phyloP scores from a whole-genome alignment of 2,797 vertebrate genomes.

The Lagodon rhomboides region DNA sequence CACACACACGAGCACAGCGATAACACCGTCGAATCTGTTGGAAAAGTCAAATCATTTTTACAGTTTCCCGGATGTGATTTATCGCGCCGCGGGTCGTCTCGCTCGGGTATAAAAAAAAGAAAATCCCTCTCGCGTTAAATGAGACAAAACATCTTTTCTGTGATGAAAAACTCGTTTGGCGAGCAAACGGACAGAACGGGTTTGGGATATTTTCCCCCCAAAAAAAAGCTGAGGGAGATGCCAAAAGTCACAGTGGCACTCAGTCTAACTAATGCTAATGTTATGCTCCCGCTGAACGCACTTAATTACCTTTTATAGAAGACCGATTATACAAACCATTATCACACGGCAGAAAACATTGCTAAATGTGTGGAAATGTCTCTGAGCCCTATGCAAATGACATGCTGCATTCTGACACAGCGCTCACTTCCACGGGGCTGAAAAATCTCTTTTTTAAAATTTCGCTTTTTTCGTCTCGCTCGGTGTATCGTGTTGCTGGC shows the following conservation, averaged over 20 bases:
- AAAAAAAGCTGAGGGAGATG: not conserved
- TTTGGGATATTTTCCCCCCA: not conserved
- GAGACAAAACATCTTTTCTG: not conserved
- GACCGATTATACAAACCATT: conserved; percentile 1
- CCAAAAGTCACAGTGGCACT: conserved; percentile 6
- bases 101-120: not conserved
- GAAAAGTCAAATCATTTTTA: conserved; percentile 29
- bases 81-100: not conserved
- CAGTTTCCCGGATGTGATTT: conserved; percentile 1
- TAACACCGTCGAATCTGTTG: conserved; percentile 22
- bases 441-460: not conserved
- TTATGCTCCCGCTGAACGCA: conserved; percentile 27
- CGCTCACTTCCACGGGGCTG: conserved; percentile 1
- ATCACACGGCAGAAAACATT: not conserved
- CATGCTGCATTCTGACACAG: conserved; percentile 9
- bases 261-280: conserved; percentile 34
- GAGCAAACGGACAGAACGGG: not conserved
- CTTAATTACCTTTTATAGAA: conserved; percentile 22
- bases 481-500: not conserved
- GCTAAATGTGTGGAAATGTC: conserved; percentile 19
- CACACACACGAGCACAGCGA: conserved; percentile 40
- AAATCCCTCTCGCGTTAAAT: conserved; percentile 13
- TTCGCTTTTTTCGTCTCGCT: conserved; percentile 11
- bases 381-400: not conserved
- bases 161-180: conserved; percentile 8